phyloP scores from a whole-genome alignment of 2,888 invertebrate species.

The Pollenia angustigena region DNA sequence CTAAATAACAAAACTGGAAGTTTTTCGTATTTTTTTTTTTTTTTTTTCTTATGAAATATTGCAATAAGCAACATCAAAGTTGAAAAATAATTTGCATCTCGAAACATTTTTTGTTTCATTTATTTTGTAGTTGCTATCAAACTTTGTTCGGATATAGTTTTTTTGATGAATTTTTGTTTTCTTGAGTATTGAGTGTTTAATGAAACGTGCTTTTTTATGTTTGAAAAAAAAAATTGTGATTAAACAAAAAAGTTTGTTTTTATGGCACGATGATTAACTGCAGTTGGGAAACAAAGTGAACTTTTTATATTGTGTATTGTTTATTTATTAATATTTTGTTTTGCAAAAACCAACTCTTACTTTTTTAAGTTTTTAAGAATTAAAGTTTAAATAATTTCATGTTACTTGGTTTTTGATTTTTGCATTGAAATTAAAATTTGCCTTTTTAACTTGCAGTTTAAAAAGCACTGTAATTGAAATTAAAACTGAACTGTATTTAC shows the following conservation, averaged over 20 bases:
- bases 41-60: neutral
- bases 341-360: no score
- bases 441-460: no score
- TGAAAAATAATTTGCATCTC: constrained; percentile 49
- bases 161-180: neutral
- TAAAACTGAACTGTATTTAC: no score
- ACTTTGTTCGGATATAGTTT: constrained; percentile 18
- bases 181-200: constrained; percentile 31
- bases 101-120: constrained; percentile 33
- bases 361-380: no score
- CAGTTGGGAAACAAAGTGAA: neutral
- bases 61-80: constrained; percentile 36
- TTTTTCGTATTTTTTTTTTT: neutral
- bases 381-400: no score
- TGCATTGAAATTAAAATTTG: no score
- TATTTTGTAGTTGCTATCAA: neutral
- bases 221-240: neutral
- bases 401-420: no score
- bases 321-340: no score
- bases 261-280: constrained; percentile 8
- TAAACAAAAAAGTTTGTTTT: constrained; percentile 3
- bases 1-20: neutral
- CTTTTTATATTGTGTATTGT: no score
- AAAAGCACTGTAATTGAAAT: no score
- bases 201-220: constrained; percentile 31